Evolutionary conservation across 1,140 invertebrate genomes (phyloP).

Genomic region (Microvelia longipes): DNA sequence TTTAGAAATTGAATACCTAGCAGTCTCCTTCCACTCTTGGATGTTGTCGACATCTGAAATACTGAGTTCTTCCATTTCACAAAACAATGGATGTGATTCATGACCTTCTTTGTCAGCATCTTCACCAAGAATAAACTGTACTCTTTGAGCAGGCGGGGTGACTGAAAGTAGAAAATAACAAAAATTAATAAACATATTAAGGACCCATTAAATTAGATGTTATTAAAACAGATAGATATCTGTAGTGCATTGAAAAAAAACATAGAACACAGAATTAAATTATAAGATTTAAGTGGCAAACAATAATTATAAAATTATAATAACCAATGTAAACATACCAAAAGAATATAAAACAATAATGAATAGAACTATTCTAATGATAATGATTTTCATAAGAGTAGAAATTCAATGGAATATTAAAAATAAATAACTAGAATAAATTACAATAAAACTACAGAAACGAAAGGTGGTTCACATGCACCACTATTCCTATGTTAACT

Average conservation of each 20-base stretch:
- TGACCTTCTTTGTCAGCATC: constrained; percentile 71
- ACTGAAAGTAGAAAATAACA: constrained; percentile 42
- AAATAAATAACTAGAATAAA: no score
- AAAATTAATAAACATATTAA: background rate
- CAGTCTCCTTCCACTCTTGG: constrained; percentile 94
- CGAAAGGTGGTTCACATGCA: no score
- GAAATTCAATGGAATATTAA: no score
- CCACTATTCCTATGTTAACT: no score
- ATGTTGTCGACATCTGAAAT: constrained; percentile 56
- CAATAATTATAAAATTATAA: no score
- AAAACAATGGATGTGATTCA: constrained; percentile 77
- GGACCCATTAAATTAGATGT: background rate
- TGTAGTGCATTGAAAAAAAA: background rate
- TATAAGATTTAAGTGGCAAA: no score
- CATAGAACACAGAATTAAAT: background rate
- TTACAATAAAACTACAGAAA: no score
- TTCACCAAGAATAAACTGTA: constrained; percentile 91
- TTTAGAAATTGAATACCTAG: no score
- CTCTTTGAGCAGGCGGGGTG: constrained; percentile 73
- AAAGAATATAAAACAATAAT: no score
- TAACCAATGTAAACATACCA: no score
- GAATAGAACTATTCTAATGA: no score
- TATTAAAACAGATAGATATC: background rate
- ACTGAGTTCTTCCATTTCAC: constrained; percentile 87
- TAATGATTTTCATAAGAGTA: no score